Base-by-base conservation (phyloP, 2,113 vertebrate species). In the Orycteropus afer region DNA sequence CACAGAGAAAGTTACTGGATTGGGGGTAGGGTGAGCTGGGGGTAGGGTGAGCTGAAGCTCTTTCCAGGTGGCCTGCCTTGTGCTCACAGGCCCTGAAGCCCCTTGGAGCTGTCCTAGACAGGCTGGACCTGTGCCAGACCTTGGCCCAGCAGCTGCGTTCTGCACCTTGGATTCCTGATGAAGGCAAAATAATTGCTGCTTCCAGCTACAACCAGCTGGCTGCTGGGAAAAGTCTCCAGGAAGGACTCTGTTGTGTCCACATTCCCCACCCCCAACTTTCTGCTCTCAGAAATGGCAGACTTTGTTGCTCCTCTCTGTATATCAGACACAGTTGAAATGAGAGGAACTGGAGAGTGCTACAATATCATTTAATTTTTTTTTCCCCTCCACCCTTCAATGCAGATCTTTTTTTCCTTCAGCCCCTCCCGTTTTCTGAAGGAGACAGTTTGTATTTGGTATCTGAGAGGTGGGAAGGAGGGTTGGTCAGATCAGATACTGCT, bases 111-210 rank as follows among this genome's bases (percentile, higher is more conserved):
- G 34, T 32, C 37, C 51, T 51, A 4, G 40, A 14, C 81, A 82
- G 67, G 47, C 83, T 59, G 61, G 42, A 23, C 73, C 59, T 4
- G 5, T 12, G 73, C 82, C 83, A 87, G 69, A 27, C 49, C 73
- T 85, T 29, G 4, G 42, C 51, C 23, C 40, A 63, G 59, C 78
- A 81, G 90, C 6, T 37, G 87, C 3, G 7, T n/a, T 57, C 84
- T 15, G 25, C 25, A 84, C 71, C 55, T 80, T 77, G 51, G 63
- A 57, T 90, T 84, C 71, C 80, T 84, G 85, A 93, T 13, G 3
- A 63, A 93, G 73, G 77, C 87, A 80, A 81, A 91, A 85, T 84
- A 86, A 80, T 81, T 81, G 71, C 65, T 71, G 51, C 25, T 81
- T 89, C 51, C 42, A 49, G 51, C 76, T 77, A 14, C 57, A 47